A percentile compares a stretch with the other conserved stretches of the same genome.
phyloP scores from a whole-genome alignment of 2,888 invertebrate genomes.

The Eretmocerus hayati region DNA sequence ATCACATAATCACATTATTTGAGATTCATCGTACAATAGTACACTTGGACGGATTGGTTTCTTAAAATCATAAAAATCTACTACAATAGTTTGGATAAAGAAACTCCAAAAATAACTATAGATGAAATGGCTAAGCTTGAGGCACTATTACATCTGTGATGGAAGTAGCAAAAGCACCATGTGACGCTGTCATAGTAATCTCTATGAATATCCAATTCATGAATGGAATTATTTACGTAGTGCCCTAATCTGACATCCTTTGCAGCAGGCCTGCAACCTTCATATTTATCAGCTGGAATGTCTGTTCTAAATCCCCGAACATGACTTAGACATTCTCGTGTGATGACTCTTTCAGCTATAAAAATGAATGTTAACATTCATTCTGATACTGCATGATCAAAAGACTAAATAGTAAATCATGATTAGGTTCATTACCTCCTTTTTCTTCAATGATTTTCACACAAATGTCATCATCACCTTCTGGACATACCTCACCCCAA shows the following conservation, averaged over 20 bases:
- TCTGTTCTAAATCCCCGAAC: constrained; percentile 72
- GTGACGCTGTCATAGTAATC: constrained; percentile 73
- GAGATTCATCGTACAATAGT: no score
- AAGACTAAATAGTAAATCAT: no score
- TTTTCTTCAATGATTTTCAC: constrained; percentile 81
- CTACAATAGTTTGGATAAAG: constrained; percentile 11
- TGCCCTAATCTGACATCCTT: constrained; percentile 72
- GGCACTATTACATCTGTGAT: constrained; percentile 75
- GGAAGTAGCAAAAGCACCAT: constrained; percentile 88
- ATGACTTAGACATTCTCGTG: constrained; percentile 77
- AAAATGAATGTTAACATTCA: no score
- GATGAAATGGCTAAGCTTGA: constrained; percentile 13
- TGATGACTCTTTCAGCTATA: constrained; percentile 71
- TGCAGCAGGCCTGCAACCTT: constrained; percentile 79
- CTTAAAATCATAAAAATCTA: no score
- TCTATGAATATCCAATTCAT: constrained; percentile 78
- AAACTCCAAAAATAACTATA: background rate
- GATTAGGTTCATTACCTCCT: constrained; percentile 63
- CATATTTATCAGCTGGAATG: constrained; percentile 85
- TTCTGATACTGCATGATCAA: no score
- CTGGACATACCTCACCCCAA: constrained; percentile 75
- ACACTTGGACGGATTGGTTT: no score
- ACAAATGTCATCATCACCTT: constrained; percentile 78
- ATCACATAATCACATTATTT: no score
- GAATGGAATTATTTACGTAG: constrained; percentile 81